Base-by-base conservation (phyloP, 1,140 invertebrate species). In the Drosophila nannoptera region DNA sequence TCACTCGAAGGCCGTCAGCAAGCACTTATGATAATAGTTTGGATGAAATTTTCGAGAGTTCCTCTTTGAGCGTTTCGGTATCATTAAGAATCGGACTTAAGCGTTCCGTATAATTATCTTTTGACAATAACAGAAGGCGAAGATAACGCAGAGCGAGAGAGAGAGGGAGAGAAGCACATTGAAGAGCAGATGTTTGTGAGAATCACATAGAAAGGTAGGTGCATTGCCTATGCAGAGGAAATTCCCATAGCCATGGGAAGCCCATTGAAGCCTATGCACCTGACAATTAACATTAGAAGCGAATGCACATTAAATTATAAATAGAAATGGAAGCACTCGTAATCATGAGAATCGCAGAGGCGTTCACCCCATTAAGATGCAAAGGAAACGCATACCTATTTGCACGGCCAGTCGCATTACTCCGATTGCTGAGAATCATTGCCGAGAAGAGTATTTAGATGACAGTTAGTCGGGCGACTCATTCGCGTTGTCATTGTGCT, bases 131-230 rank as follows among this genome's bases (percentile, higher is more conserved):
- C n/a, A n/a, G n/a, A n/a, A n/a, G n/a, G n/a, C n/a, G n/a, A n/a
- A n/a, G n/a, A n/a, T n/a, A n/a, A n/a, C n/a, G n/a, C n/a, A n/a
- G n/a, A n/a, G n/a, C n/a, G n/a, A n/a, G n/a, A n/a, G n/a, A n/a
- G n/a, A n/a, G n/a, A n/a, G n/a, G n/a, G n/a, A n/a, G n/a, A n/a
- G n/a, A n/a, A n/a, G 22, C 22, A 22, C 22, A 22, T 22, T 22
- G 22, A 22, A 22, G 3, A 22, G 22, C 22, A 22, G 3, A 22
- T 22, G 22, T 22, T 22, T 22, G 22, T 46, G 43, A 46, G 43
- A 22, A 45, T 45, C 68, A 40, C 33, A 7, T 38, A 61, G 50
- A 52, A 65, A 31, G 7, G 7, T n/a, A 71, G 48, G 62, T 53
- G 9, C 33, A 43, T 22, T 43, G 32, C 16, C n/a, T 29, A 12